These are phyloP conservation scores for Bucco capensis DNA, from an alignment of 2,113 vertebrate genomes.

Conservation along the genomic window DNA sequence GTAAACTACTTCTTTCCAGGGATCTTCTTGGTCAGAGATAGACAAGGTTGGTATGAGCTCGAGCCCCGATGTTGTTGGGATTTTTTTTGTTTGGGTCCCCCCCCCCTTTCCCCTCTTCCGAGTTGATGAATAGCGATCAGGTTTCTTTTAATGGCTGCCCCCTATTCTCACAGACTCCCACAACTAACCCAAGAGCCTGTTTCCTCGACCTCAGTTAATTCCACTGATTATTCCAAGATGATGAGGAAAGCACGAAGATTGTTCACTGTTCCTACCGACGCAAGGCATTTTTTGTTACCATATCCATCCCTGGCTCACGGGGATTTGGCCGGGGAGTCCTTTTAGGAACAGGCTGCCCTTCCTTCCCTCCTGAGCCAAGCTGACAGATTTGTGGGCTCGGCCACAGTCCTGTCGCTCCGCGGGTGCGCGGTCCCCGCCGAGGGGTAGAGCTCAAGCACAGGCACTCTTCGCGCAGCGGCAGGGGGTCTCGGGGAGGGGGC, in stretches of 20 bases:
- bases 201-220: conserved; percentile 88
- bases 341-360: background rate
- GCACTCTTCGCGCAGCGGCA: background rate
- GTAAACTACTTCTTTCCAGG: conserved; percentile 85
- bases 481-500: background rate
- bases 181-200: conserved; percentile 83
- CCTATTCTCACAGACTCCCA: conserved; percentile 89
- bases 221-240: conserved; percentile 94
- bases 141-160: conserved; percentile 87
- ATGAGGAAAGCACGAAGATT: conserved; percentile 63
- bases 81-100: background rate
- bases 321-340: background rate
- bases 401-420: accelerated
- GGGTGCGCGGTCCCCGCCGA: background rate
- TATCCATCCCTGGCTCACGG: background rate
- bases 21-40: conserved; percentile 82
- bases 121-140: conserved; percentile 88
- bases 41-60: conserved; percentile 61
- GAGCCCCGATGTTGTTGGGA: no score
- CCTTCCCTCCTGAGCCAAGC: background rate
- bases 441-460: background rate
- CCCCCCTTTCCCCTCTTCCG: conserved; percentile 19
- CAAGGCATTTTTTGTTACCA: conserved; percentile 32
- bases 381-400: background rate
- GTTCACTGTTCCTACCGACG: conserved; percentile 35